A percentile compares a stretch with the other conserved stretches of the same genome.
Evolutionary conservation across 2,888 invertebrate species (phyloP).

Genomic region (Kryphioiulus occultus): DNA sequence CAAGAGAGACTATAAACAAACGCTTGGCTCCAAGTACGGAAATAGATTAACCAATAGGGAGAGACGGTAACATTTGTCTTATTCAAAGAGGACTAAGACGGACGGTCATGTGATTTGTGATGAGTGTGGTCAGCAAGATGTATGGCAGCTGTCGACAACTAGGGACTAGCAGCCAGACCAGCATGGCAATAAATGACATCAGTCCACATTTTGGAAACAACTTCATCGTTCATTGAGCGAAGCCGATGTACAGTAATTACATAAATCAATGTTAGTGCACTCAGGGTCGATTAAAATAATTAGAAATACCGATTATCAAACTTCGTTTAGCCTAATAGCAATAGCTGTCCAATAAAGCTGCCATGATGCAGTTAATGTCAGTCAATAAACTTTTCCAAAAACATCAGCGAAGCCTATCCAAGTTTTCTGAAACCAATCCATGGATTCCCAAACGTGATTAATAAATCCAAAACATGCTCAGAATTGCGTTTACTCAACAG

Average conservation of each 20-base stretch:
- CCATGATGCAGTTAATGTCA: background rate
- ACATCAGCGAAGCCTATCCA: background rate
- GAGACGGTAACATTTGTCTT: background rate
- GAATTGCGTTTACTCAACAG: background rate
- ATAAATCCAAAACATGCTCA: background rate
- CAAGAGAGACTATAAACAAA: background rate
- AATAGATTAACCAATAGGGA: slow-evolving; percentile 31
- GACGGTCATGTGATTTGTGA: slow-evolving; percentile 40
- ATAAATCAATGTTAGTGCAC: background rate
- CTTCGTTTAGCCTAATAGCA: background rate
- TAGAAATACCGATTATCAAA: background rate
- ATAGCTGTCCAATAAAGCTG: background rate
- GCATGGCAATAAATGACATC: slow-evolving; percentile 17
- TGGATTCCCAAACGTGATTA: too few species aligned
- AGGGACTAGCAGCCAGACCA: background rate
- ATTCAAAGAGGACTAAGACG: slow-evolving; percentile 27
- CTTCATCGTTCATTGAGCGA: slow-evolving; percentile 10
- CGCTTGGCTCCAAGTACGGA: background rate
- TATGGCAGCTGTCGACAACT: slow-evolving; percentile 36
- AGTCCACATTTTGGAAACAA: background rate
- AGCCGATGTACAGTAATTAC: slow-evolving; percentile 33
- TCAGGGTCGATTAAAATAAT: background rate
- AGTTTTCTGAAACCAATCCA: too few species aligned
- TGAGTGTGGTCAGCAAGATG: slow-evolving; percentile 36
- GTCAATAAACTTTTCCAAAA: background rate